Evolutionary conservation across 2,888 invertebrate species (phyloP), one percentile per base, ranked within the genome.

Genomic region (Diaprepes abbreviatus): DNA sequence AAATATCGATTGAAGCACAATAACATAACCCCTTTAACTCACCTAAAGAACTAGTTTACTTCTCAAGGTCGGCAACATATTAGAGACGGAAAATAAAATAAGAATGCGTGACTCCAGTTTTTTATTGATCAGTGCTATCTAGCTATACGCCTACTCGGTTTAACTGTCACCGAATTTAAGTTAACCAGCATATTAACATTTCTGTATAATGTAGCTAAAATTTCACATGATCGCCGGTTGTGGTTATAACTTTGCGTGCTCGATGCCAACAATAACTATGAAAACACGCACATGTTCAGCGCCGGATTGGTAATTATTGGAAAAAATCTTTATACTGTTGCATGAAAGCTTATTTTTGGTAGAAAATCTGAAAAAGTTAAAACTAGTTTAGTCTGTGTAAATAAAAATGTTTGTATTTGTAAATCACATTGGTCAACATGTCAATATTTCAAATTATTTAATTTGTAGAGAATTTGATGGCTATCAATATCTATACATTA

Each of bases 101-200:
- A 10, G 10, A 43, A 43, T 43, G 43, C 43, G 43, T 43, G 43
- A 43, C 24, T 24, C 45, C 6, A 24, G n/a, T 10, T 45, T 45
- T 45, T 45, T 45, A 45, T 45, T 24, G 45, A 45, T 45, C 24
- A 12, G 24, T 12, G 6, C 17, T 45, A 45, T 24, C 21, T 12
- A 45, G 45, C 24, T 45, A 2, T 45, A 45, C 45, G 45, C 45
- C 45, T 12, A 45, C 45, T 45, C 24, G n/a, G 24, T 45, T 45
- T 24, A 45, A n/a, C 24, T 45, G 45, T 45, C 45, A 21, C 45
- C 24, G 45, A 24, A 45, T 45, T 45, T 45, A 24, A 24, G 45
- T 45, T 45, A 45, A 45, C 45, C 24, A 45, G 24, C 24, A 45
- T 45, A 45, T 45, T 45, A 45, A 45, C 45, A 45, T 45, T 45